Evolutionary conservation across 2,113 vertebrate genomes (phyloP).

Genomic region (Tylochromis polylepis): DNA sequence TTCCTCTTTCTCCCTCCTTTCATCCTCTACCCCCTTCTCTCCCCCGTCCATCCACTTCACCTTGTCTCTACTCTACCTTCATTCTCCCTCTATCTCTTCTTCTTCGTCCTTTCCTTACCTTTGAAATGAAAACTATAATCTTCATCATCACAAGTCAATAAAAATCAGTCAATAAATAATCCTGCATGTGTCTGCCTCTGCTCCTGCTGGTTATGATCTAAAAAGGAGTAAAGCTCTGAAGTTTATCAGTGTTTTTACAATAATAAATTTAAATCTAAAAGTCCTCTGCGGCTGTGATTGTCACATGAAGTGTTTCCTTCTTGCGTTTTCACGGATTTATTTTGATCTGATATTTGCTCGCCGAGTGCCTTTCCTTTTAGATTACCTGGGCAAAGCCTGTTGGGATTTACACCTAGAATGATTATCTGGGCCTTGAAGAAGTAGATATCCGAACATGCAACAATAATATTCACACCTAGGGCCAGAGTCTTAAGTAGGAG

Average conservation of each 20-base stretch:
- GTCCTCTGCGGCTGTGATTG: background rate
- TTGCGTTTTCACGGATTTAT: background rate
- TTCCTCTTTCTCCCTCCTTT: background rate
- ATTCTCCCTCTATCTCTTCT: background rate
- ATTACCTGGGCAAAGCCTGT: background rate
- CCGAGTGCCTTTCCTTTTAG: background rate
- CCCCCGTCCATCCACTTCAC: background rate
- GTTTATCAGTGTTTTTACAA: background rate
- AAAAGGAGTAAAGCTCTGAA: background rate
- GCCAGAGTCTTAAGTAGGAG: background rate
- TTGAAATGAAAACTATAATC: background rate
- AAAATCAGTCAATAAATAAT: background rate
- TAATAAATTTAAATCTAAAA: background rate
- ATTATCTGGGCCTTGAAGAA: background rate
- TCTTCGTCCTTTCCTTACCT: background rate
- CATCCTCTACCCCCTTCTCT: background rate
- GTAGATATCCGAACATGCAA: background rate
- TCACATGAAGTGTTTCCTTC: background rate
- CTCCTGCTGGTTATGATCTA: background rate
- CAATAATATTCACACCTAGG: background rate
- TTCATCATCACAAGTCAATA: background rate
- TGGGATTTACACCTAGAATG: background rate
- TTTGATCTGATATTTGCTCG: background rate
- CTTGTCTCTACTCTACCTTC: background rate
- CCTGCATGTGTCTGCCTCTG: background rate